Evolutionary conservation across 2,797 vertebrate species (phyloP).

Genomic region (Sebastes cheni): DNA sequence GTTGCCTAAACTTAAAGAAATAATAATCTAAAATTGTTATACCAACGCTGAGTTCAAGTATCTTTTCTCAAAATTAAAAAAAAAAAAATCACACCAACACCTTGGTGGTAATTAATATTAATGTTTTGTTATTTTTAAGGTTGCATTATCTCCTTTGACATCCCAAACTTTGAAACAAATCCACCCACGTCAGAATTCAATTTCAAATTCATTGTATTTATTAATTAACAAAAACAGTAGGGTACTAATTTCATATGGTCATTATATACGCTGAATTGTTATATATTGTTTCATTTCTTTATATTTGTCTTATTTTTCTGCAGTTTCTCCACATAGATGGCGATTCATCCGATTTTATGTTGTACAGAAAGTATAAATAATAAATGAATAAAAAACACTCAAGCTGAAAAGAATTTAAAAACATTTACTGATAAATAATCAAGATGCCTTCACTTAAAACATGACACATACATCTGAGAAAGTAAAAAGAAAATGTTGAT

Average conservation of each 20-base stretch:
- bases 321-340: background rate
- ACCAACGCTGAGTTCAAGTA: background rate
- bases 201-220: background rate
- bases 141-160: background rate
- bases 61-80: background rate
- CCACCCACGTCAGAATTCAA: background rate
- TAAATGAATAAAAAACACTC: background rate
- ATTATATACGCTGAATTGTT: too few relatives aligned
- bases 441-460: background rate
- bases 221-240: background rate
- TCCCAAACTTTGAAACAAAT: too few relatives aligned
- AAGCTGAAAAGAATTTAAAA: background rate
- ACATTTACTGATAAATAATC: background rate
- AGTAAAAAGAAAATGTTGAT: background rate
- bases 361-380: background rate
- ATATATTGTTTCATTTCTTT: background rate
- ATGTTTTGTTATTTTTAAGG: background rate
- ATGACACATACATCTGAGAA: background rate
- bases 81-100: too few relatives aligned
- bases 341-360: background rate
- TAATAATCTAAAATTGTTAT: too few relatives aligned
- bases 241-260: too few relatives aligned
- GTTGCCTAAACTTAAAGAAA: too few relatives aligned
- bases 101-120: background rate
- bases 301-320: background rate